Evolutionary conservation across 2,797 vertebrate species (phyloP).

Genomic region (Cryptoprocta ferox): DNA sequence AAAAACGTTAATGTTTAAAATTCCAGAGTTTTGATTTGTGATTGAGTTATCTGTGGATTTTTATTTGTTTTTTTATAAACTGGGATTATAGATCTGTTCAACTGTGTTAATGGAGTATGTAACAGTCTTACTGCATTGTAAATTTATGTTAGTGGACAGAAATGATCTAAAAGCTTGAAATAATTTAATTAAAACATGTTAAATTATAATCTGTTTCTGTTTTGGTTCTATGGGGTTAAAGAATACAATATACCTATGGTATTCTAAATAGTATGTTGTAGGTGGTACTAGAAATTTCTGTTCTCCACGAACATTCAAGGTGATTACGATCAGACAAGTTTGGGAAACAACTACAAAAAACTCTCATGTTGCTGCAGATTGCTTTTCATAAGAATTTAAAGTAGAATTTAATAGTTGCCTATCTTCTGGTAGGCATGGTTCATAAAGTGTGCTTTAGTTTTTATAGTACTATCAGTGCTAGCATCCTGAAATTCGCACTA

Average conservation of each 20-base stretch:
- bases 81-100: not conserved
- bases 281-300: not conserved
- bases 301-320: not conserved
- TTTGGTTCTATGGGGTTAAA: not conserved
- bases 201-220: not conserved
- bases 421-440: not conserved
- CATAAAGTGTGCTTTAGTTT: not conserved
- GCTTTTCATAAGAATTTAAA: constrained; percentile 23
- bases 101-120: not conserved
- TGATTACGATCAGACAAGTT: not conserved
- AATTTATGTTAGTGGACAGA: constrained; percentile 2
- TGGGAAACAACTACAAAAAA: not conserved
- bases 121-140: not conserved
- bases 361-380: not conserved
- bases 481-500: not conserved
- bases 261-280: not conserved
- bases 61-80: constrained; percentile 17
- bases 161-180: constrained; percentile 27
- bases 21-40: not conserved
- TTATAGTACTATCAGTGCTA: not conserved
- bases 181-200: not conserved
- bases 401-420: not conserved
- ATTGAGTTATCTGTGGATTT: constrained; percentile 19
- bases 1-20: constrained; percentile 25
- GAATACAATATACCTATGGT: not conserved